Base-by-base conservation (phyloP, 2,797 vertebrate species). In the Ctenopoma multispine region DNA sequence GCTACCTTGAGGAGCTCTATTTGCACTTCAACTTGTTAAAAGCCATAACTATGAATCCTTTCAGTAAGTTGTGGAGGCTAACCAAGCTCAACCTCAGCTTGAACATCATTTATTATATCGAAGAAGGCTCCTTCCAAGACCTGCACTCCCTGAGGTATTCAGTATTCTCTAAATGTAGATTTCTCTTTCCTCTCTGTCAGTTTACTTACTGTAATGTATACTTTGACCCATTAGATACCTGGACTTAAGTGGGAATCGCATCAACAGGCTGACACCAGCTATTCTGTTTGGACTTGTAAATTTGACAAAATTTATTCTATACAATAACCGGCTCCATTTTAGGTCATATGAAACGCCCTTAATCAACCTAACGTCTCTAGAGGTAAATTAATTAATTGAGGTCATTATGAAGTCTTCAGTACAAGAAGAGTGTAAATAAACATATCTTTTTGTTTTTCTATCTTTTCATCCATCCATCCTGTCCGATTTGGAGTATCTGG, bases 311-410 rank as follows among this genome's bases (percentile, higher is more conserved):
- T 46, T 86, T n/a, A 5, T 80, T 62, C 47, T 85, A 34, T 80
- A 72, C 41, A 78, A 80, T 64, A 85, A 75, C 58, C 68, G 36
- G 7, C 82, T 84, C 7, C 59, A 80, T 61, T 82, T 82, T 46
- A 49, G 7, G 6, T 24, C 53, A 4, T 15, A 53, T 14, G 74
- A 80, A 51, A 3, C 38, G 10, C 74, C 68, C 23, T 80, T 85
- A 41, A 46, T 54, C 40, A 51, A 53, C 27, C 77, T 82, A 13
- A 54, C 46, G 27, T 80, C 71, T 17, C 62, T 76, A 40, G 13
- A 70, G 72, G 79, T 81, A 68, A 62, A 56, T 29, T 15, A 27
- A 17, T 55, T 47, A 64, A 29, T 63, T 10, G 7, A 3, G 63
- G 10, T 20, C 15, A 47, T 14, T 41, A 44, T 7, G 29, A 40